Evolutionary conservation across 2,888 invertebrate genomes (phyloP).

Genomic region (Linyphia triangularis): DNA sequence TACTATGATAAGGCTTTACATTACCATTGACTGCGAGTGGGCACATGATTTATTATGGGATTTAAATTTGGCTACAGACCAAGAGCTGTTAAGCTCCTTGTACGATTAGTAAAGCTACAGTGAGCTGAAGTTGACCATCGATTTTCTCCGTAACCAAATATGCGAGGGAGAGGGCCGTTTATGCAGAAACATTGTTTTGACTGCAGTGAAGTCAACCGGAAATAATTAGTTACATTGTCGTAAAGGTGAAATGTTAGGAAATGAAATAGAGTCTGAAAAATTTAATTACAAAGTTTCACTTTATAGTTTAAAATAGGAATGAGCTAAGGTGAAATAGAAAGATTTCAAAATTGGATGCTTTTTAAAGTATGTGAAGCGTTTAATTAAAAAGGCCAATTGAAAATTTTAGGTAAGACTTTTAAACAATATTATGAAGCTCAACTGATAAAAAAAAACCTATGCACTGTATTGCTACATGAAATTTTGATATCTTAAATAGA

Average conservation of each 20-base stretch:
- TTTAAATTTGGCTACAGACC: slow-evolving; percentile 59
- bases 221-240: neutral
- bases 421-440: too few species aligned
- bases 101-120: slow-evolving; percentile 21
- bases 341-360: too few species aligned
- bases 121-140: slow-evolving; percentile 26
- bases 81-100: slow-evolving; percentile 29
- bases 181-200: slow-evolving; percentile 28
- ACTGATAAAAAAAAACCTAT: too few species aligned
- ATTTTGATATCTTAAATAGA: too few species aligned
- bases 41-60: slow-evolving; percentile 52
- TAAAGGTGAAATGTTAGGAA: neutral
- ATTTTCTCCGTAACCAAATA: slow-evolving; percentile 18
- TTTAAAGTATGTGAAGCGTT: too few species aligned
- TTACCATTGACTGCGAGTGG: slow-evolving; percentile 36
- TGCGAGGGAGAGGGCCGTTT: slow-evolving; percentile 6
- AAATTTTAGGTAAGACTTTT: too few species aligned
- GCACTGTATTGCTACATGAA: too few species aligned
- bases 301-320: too few species aligned
- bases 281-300: too few species aligned
- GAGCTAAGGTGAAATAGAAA: too few species aligned
- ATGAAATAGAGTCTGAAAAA: too few species aligned
- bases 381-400: too few species aligned
- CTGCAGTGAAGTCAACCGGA: neutral
- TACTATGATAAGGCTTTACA: slow-evolving; percentile 43